Conservation (phyloP, 37 sponge, comb jelly and placozoan species). For the Agelas oroides region DNA sequence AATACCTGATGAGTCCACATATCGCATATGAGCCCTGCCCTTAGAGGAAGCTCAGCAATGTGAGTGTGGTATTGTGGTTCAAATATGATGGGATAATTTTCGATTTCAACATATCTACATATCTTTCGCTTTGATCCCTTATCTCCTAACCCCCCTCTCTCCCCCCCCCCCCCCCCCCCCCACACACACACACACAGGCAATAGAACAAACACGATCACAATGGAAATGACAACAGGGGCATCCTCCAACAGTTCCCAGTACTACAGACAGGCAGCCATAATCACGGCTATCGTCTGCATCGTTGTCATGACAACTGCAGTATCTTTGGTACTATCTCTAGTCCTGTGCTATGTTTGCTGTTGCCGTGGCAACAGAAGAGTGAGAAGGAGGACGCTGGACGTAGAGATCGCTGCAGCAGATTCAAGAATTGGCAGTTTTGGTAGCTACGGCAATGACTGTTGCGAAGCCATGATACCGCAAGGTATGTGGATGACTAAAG, state of each 20-base stretch:
- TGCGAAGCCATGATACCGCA: constrained; percentile 35
- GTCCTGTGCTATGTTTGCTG: constrained; percentile 10
- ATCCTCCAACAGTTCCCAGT: too few relatives aligned
- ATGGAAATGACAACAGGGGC: too few relatives aligned
- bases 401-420: background rate
- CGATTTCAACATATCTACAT: too few relatives aligned
- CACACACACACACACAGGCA: background rate
- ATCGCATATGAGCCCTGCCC: too few relatives aligned
- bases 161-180: background rate
- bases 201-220: background rate
- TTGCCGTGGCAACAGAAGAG: background rate
- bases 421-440: background rate
- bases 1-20: too few relatives aligned
- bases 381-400: background rate
- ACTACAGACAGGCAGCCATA: background rate
- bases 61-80: too few relatives aligned
- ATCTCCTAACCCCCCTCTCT: too few relatives aligned
- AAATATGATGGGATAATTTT: too few relatives aligned
- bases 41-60: too few relatives aligned
- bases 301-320: constrained; percentile 10
- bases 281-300: constrained; percentile 8
- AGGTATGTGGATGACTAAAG: too few relatives aligned
- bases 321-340: constrained; percentile 1
- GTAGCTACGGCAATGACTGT: background rate
- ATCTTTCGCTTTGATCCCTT: too few relatives aligned